Evolutionary conservation across 1,140 invertebrate genomes (phyloP).

Genomic region (Panagrolaimus sp.): DNA sequence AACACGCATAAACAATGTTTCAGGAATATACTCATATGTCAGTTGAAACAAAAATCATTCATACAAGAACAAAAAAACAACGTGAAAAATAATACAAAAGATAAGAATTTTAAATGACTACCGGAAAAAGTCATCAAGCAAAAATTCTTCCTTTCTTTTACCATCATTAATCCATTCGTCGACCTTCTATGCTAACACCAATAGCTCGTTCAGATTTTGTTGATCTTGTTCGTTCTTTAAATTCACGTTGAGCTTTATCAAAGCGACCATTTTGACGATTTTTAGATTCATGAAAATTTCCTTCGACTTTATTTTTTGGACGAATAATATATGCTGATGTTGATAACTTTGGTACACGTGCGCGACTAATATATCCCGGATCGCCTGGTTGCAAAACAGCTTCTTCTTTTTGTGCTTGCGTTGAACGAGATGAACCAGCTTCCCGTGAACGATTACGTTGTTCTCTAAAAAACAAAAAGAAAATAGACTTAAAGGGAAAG

Average conservation of each 20-base stretch:
- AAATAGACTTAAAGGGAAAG: too few species aligned
- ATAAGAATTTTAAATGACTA: constrained; percentile 9
- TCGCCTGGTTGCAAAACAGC: constrained; percentile 71
- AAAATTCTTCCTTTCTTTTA: not conserved
- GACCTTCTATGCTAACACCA: constrained; percentile 45
- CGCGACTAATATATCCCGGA: constrained; percentile 85
- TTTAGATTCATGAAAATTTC: constrained; percentile 46
- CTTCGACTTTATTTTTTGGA: constrained; percentile 70
- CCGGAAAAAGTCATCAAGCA: constrained; percentile 20
- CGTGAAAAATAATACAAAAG: not conserved
- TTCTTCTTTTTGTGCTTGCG: constrained; percentile 25
- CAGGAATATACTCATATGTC: constrained; percentile 12
- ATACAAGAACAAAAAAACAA: too few species aligned
- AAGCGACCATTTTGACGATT: constrained; percentile 28
- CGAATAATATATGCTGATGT: constrained; percentile 92
- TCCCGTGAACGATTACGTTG: not conserved
- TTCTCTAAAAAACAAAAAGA: not conserved
- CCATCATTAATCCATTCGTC: constrained; percentile 32
- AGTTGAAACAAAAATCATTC: not conserved
- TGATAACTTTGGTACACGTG: constrained; percentile 85
- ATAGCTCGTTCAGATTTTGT: constrained; percentile 37
- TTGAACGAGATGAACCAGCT: not conserved
- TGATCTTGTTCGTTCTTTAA: constrained; percentile 48
- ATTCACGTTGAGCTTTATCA: constrained; percentile 45
- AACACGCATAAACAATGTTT: constrained; percentile 13